Base-by-base conservation (phyloP, 2,797 vertebrate species). In the Bradypus variegatus region DNA sequence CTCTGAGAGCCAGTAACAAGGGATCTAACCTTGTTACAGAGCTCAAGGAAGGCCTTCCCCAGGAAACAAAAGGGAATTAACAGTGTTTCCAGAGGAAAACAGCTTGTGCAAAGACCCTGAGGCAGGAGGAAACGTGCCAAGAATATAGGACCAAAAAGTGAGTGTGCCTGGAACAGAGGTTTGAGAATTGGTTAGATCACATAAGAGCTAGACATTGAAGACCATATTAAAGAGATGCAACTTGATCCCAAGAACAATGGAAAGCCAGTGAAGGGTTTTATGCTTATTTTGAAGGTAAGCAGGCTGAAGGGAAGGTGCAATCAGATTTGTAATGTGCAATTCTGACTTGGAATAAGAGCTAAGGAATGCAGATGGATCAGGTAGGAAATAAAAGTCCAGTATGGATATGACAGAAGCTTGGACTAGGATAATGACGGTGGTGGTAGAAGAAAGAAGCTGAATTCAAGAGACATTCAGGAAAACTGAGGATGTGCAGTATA, bases 391-490 rank as follows among this genome's bases (percentile, higher is more conserved):
- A 79, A 88, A 75, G 31, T 90, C 36, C 72, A 50, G 10, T 87
- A 16, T 83, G 31, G 50, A 48, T 65, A 60, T 0, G 16, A 79
- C 18, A 69, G 85, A 14, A 78, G 14, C 86, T 77, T 64, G 67
- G 45, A 91, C 50, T 50, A 70, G 53, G 36, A 31, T 41, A 38
- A 31, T 73, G 18, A 33, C 76, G 27, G 65, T 11, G 7, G 65
- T 80, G 14, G 29, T 60, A 23, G 38, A 33, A 60, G 69, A 12
- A 91, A 81, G 72, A 45, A 41, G 48, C 50, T 25, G 65, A 83
- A 64, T 64, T 79, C 72, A 83, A 89, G 25, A 77, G 25, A 77
- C 18, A 83, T 3, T 92, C 77, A 75, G 86, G 62, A 92, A 96
- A 90, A 78, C 75, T 87, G 60, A 79, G n/a, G 62, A 92, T 76